Base-by-base conservation (phyloP, 2,888 invertebrate species). In the Pyrgus malvae region DNA sequence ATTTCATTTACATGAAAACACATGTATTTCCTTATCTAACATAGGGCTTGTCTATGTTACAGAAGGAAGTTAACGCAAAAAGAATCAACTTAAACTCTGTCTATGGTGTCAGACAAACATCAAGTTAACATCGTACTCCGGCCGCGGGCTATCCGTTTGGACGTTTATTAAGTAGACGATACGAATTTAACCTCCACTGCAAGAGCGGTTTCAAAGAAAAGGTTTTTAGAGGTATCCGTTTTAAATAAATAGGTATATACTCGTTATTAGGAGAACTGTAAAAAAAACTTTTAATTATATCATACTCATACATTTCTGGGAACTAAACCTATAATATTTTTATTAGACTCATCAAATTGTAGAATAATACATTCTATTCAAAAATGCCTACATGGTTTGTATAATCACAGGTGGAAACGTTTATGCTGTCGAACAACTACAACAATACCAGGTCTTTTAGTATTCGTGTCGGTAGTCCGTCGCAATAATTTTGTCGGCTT, bases 91-190 rank as follows among this genome's bases (percentile, higher is more conserved):
- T 81, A 81, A 81, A 74, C 72, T 66, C 62, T 66, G 61, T 58
- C 59, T 65, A 61, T 60, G 64, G 62, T 65, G 83, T 81, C 86
- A 76, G 61, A 59, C 72, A 59, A 65, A 56, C 65, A 83, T 85
- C 86, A 74, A 78, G 79, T 85, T 85, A 85, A 66, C 69, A 82
- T 85, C 85, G 74, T 61, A 62, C 64, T 60, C 60, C 59, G 66
- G 60, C 63, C 65, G 57, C 62, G 68, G 63, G 61, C 62, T 37
- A 35, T 37, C 37, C 66, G 56, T 67, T 69, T 64, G 66, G 80
- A 83, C 84, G 70, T 78, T 83, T 83, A 85, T 80, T 79, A 80
- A 83, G 74, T 77, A 78, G 73, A 72, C 78, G 77, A 77, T 74
- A 75, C 71, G 71, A 68, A 74, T 66, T 66, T 42, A 31, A 19